phyloP scores from a whole-genome alignment of 1,140 invertebrate species.

The Drosophila eugracilis region DNA sequence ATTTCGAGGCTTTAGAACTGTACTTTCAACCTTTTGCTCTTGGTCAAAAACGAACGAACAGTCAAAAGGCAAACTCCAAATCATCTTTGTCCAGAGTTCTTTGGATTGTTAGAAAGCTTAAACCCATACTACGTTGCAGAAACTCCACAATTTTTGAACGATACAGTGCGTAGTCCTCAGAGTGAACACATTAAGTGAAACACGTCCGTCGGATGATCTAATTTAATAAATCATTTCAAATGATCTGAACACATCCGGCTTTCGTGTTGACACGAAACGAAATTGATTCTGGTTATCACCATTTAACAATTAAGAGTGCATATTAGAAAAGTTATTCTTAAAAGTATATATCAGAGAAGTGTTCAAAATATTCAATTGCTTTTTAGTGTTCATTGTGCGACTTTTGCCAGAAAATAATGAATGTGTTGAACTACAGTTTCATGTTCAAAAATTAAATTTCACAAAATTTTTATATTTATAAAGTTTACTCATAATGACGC shows the following conservation, averaged over 20 bases:
- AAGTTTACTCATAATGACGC: too few species aligned
- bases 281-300: background rate
- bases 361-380: too few species aligned
- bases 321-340: too few species aligned
- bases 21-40: constrained; percentile 37
- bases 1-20: constrained; percentile 19
- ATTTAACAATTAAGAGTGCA: background rate
- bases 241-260: background rate
- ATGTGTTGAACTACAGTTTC: too few species aligned
- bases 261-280: background rate
- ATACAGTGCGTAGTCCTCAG: background rate
- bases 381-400: too few species aligned
- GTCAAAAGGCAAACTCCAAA: constrained; percentile 34
- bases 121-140: background rate
- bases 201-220: background rate
- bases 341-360: too few species aligned
- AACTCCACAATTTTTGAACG: too few species aligned
- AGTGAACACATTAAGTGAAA: background rate
- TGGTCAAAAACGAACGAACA: constrained; percentile 25
- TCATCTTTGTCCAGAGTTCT: constrained; percentile 30
- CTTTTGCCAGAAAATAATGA: too few species aligned
- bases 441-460: too few species aligned
- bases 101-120: constrained; percentile 12
- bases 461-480: too few species aligned
- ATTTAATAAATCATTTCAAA: background rate